Percentiles rank a stretch among this genome's conserved stretches.
phyloP scores from a whole-genome alignment of 2,113 vertebrate species.

The Coptodon bakossiorum region DNA sequence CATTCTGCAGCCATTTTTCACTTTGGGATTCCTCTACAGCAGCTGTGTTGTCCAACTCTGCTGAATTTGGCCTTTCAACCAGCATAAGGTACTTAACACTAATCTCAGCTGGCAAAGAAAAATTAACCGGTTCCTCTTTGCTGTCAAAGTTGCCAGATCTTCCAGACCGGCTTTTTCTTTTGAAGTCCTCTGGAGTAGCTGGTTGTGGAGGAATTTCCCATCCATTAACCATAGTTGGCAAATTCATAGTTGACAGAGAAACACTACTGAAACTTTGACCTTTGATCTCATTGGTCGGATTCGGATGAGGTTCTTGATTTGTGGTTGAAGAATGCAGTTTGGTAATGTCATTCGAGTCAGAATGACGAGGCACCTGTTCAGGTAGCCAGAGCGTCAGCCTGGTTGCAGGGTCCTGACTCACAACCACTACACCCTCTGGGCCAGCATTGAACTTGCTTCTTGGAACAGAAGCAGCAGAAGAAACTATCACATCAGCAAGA shows the following conservation, averaged over 20 bases:
- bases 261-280: background rate
- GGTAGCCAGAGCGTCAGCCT: constrained; percentile 37
- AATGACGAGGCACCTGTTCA: background rate
- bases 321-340: background rate
- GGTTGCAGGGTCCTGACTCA: constrained; percentile 6
- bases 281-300: background rate
- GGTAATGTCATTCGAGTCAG: background rate
- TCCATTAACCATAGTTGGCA: background rate
- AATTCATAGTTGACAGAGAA: background rate
- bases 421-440: background rate
- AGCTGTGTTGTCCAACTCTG: background rate
- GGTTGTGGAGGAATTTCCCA: background rate
- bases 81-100: background rate
- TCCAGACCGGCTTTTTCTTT: background rate
- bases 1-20: background rate
- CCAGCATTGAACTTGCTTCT: background rate
- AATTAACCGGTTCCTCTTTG: background rate
- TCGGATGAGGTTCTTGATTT: background rate
- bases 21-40: background rate
- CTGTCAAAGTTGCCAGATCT: background rate
- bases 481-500: background rate
- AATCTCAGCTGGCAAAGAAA: background rate
- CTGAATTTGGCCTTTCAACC: background rate
- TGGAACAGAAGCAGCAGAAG: background rate
- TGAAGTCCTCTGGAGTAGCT: background rate